These are phyloP conservation scores for Sebastes matsubarae DNA, from an alignment of 2,797 vertebrate species.

Conservation along the genomic window DNA sequence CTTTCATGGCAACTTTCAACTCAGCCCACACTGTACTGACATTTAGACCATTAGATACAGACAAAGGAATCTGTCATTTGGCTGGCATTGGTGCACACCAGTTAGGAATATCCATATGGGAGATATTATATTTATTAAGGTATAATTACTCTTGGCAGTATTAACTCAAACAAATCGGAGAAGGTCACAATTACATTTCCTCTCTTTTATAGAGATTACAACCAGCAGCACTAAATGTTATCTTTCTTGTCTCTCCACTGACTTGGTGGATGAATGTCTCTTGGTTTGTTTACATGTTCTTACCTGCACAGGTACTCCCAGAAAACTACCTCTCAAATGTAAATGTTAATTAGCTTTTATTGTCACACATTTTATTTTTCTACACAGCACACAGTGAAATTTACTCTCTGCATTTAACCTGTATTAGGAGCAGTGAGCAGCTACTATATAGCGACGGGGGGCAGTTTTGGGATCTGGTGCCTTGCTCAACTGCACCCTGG, in stretches of 20 bases:
- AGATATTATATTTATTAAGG: background rate
- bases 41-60: constrained; percentile 11
- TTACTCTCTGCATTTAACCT: too few relatives aligned
- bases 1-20: background rate
- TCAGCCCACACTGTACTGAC: constrained; percentile 6
- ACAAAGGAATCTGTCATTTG: background rate
- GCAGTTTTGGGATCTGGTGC: too few relatives aligned
- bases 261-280: background rate
- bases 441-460: too few relatives aligned
- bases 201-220: background rate
- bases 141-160: background rate
- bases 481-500: too few relatives aligned
- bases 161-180: background rate
- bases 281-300: background rate
- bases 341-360: too few relatives aligned
- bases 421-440: too few relatives aligned
- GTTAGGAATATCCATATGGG: background rate
- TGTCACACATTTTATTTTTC: too few relatives aligned
- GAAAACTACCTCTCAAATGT: background rate
- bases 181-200: background rate
- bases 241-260: background rate
- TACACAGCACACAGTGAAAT: too few relatives aligned
- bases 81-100: background rate
- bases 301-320: background rate
- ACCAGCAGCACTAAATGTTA: background rate